phyloP scores from a whole-genome alignment of 1,140 invertebrate genomes.

The Cherax destructor region DNA sequence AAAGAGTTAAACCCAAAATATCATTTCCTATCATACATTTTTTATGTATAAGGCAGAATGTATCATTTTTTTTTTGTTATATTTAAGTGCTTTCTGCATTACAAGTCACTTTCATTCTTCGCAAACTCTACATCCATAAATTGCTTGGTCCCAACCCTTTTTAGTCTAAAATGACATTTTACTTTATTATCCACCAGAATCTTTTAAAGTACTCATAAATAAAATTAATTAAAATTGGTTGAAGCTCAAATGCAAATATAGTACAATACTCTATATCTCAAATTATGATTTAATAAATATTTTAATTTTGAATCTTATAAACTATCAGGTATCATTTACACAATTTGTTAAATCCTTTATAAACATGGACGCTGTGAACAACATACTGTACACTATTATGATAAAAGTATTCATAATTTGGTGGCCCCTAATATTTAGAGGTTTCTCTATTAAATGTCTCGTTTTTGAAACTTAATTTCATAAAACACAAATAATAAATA shows the following conservation, averaged over 20 bases:
- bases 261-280: background rate
- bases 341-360: background rate
- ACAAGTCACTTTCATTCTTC: too few species aligned
- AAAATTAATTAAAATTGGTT: background rate
- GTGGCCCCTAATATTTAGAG: background rate
- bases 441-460: background rate
- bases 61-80: too few species aligned
- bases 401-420: background rate
- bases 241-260: background rate
- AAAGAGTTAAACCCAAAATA: too few species aligned
- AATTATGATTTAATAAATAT: background rate
- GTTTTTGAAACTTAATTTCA: background rate
- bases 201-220: background rate
- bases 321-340: conserved; percentile 26
- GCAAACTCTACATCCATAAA: too few species aligned
- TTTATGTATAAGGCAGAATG: too few species aligned
- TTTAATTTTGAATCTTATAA: background rate
- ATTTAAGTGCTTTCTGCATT: too few species aligned
- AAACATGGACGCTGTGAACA: background rate
- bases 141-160: too few species aligned
- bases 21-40: too few species aligned
- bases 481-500: background rate
- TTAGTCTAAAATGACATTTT: too few species aligned
- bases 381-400: background rate
- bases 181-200: too few species aligned